Base-by-base conservation (phyloP, 2,113 vertebrate genomes). In the Trochalopteron elliotii region DNA sequence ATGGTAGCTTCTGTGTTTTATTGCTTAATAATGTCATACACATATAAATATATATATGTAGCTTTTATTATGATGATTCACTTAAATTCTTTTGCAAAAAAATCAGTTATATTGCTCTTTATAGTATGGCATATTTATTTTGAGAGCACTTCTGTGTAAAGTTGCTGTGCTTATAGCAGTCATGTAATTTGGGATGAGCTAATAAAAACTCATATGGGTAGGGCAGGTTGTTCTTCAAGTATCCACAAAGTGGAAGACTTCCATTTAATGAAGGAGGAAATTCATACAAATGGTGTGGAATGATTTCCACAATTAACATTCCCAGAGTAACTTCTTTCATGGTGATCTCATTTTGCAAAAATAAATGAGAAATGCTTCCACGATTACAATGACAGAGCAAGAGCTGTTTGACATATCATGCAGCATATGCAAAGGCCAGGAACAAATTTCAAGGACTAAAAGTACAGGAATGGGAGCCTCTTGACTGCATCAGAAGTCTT, bases 251-350 rank as follows among this genome's bases (percentile, higher is more conserved):
- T 10, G 28, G 70, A 85, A 79, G 33, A 89, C 31, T 71, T 72
- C 79, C 24, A 79, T 91, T 89, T 91, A 87, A 87, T 45, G 64
- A 78, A 95, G 70, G 61, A 94, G 47, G 57, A 91, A 83, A 87
- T 92, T 83, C 28, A 89, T 52, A 69, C 23, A 95, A 96, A 92
- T 12, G 1, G 3, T 35, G 35, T 80, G n/a, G 65, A 93, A 84
- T 11, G 11, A 31, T 85, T 92, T 92, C 78, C 80, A 91, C 27
- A 93, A 77, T 91, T 90, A 70, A 55, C 59, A 85, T 63, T 64
- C 35, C 56, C 24, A 55, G 81, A 89, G 31, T 31, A 71, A 91
- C 30, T 86, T 83, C 10, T 30, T 44, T 84, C 47, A 59, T 12
- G 37, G 31, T 40, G 55, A 35, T 10, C 68, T 4, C 0, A 56